phyloP scores from a whole-genome alignment of 2,888 invertebrate species.

The Teleiodes luculella region DNA sequence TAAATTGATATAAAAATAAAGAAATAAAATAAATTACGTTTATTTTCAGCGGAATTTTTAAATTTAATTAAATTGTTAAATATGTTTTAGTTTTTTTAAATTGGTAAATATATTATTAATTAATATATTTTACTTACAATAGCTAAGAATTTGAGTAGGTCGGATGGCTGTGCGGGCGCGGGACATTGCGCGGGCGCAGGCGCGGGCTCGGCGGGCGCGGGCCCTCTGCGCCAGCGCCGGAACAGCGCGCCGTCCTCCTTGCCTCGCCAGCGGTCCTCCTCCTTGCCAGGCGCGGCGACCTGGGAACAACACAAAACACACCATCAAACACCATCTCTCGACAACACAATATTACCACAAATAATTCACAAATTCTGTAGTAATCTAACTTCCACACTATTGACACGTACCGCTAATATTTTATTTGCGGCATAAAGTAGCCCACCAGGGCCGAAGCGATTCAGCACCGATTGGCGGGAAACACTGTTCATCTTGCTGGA shows the following conservation, averaged over 20 bases:
- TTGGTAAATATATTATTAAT: no score
- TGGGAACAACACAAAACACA: constrained; percentile 64
- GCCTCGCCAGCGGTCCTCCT: constrained; percentile 69
- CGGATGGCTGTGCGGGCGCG: constrained; percentile 62
- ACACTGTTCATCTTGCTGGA: constrained; percentile 77
- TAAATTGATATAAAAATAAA: no score
- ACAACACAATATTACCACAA: constrained; percentile 31
- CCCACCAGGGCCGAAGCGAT: constrained; percentile 71
- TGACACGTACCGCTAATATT: constrained; percentile 76
- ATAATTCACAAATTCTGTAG: constrained; percentile 35
- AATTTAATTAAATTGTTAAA: no score
- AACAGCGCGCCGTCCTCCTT: constrained; percentile 70
- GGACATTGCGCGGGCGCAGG: constrained; percentile 40
- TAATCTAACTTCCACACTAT: constrained; percentile 23
- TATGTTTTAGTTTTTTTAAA: no score
- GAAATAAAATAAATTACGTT: no score
- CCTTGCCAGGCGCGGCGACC: constrained; percentile 73
- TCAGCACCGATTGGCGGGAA: constrained; percentile 69
- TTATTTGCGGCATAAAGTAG: constrained; percentile 72
- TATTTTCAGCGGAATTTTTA: no score
- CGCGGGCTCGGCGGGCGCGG: constrained; percentile 47
- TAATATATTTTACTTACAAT: constrained; percentile 81
- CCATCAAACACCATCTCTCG: constrained; percentile 55
- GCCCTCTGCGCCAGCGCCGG: constrained; percentile 66
- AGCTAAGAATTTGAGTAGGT: constrained; percentile 85